Conservation (phyloP, 23 tunicate genomes). For the Ascidia mentula region DNA sequence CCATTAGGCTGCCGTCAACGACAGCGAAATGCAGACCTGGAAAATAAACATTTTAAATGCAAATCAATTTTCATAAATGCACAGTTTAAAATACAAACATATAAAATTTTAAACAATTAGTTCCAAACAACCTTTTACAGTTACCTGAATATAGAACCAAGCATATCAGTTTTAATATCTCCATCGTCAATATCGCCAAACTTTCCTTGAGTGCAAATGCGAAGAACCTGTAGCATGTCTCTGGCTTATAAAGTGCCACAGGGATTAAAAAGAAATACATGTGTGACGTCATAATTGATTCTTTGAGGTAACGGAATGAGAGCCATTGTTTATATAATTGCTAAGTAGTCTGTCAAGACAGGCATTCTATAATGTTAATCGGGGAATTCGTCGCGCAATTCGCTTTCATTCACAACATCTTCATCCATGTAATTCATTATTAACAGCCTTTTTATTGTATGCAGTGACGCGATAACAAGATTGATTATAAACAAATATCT, state of each 20-base stretch:
- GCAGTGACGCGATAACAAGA: too few relatives aligned
- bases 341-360: too few relatives aligned
- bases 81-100: too few relatives aligned
- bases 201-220: background rate
- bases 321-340: too few relatives aligned
- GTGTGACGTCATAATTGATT: too few relatives aligned
- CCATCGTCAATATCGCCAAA: background rate
- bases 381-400: background rate
- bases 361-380: background rate
- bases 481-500: too few relatives aligned
- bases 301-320: too few relatives aligned
- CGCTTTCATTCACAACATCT: background rate
- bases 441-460: too few relatives aligned
- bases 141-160: background rate
- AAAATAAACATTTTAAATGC: background rate
- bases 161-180: background rate
- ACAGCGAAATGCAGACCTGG: background rate
- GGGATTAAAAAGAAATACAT: background rate
- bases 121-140: background rate
- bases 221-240: background rate
- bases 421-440: conserved; percentile 3
- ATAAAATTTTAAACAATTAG: background rate
- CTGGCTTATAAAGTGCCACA: background rate
- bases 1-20: background rate
- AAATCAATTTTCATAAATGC: too few relatives aligned